These are phyloP conservation scores for Zoanthus sociatus DNA, from an alignment of 92 coral and sea anemone species.

Conservation along the genomic window DNA sequence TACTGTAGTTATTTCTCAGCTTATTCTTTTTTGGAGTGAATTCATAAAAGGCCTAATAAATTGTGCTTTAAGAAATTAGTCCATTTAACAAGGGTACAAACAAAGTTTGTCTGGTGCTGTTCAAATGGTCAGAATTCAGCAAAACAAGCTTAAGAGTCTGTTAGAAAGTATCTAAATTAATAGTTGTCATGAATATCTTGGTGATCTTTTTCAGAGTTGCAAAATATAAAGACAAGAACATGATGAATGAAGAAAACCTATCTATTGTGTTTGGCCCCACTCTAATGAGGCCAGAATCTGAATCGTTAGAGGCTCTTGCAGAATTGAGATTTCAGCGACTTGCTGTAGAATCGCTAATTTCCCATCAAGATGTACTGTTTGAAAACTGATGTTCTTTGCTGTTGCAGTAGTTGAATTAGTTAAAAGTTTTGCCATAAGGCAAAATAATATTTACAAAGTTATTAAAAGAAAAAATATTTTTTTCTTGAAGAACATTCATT, in stretches of 20 bases:
- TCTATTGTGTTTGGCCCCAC: constrained; percentile 98
- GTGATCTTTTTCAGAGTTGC: constrained; percentile 68
- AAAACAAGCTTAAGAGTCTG: too few species aligned
- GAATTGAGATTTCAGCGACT: constrained; percentile 87
- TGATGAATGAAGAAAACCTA: constrained; percentile 96
- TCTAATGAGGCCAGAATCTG: constrained; percentile 94
- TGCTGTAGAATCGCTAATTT: constrained; percentile 84
- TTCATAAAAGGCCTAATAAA: too few species aligned
- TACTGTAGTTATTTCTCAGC: too few species aligned
- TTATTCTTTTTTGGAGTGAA: too few species aligned
- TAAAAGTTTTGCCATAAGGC: constrained; percentile 24
- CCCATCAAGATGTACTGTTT: constrained; percentile 84
- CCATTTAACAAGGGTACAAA: too few species aligned
- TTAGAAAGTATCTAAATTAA: background rate
- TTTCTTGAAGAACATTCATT: constrained; percentile 9
- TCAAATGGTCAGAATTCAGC: too few species aligned
- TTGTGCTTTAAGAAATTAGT: too few species aligned
- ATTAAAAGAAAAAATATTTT: background rate
- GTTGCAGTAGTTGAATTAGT: background rate
- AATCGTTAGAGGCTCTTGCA: constrained; percentile 74
- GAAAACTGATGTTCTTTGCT: constrained; percentile 55
- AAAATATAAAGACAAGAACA: constrained; percentile 74
- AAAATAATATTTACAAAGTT: background rate
- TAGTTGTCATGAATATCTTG: background rate
- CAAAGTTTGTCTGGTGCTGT: too few species aligned